Percentiles rank a stretch among this genome's conserved stretches.
Evolutionary conservation across 1,140 invertebrate genomes (phyloP).

Genomic region (Cyclargus thomasi): DNA sequence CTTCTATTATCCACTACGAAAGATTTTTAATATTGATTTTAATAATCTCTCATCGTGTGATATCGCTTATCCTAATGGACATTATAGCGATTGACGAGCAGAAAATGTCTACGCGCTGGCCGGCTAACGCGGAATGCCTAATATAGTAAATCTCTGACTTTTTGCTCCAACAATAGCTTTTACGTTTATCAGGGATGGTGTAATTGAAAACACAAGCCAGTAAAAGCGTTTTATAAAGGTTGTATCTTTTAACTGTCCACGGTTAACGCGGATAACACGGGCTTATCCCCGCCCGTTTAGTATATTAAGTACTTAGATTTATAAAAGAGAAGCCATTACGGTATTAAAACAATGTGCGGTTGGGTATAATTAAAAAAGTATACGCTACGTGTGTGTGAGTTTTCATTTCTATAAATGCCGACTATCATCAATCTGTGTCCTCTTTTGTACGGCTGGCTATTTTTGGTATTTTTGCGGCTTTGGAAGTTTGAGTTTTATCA

Average conservation of each 20-base stretch:
- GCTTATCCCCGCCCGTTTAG: conserved; percentile 6
- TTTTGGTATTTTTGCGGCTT: too few relatives aligned
- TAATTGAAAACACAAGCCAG: neutral
- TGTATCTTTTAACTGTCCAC: conserved; percentile 7
- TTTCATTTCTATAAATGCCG: too few relatives aligned
- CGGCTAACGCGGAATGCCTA: too few relatives aligned
- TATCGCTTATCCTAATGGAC: too few relatives aligned
- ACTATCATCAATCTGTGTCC: too few relatives aligned
- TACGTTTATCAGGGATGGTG: neutral
- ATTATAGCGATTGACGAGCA: too few relatives aligned
- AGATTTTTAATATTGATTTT: too few relatives aligned
- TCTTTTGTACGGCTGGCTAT: too few relatives aligned
- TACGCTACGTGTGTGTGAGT: neutral
- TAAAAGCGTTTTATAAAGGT: neutral
- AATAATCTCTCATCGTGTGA: too few relatives aligned
- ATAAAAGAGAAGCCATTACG: conserved; percentile 13
- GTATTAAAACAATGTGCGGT: conserved; percentile 14
- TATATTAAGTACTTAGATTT: conserved; percentile 3
- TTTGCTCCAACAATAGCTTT: neutral
- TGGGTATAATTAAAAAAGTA: neutral
- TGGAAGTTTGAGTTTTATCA: too few relatives aligned
- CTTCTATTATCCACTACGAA: too few relatives aligned
- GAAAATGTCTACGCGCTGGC: too few relatives aligned
- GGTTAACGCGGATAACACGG: conserved; percentile 7
- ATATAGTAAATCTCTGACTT: neutral